phyloP scores from a whole-genome alignment of 2,113 vertebrate genomes.

The Oreochromis aureus region DNA sequence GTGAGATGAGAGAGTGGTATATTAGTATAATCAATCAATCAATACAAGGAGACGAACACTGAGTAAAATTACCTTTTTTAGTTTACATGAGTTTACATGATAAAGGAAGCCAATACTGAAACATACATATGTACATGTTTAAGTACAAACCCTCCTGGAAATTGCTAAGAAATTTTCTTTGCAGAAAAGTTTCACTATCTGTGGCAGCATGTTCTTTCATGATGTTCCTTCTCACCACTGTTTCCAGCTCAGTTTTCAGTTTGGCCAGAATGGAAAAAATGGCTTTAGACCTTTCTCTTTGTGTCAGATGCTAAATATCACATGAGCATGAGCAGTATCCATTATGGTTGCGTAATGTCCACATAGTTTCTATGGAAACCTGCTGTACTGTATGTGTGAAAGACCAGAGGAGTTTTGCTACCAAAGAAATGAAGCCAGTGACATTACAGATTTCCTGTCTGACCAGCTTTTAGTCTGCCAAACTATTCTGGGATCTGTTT shows the following conservation, averaged over 20 bases:
- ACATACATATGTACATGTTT: background rate
- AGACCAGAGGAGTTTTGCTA: background rate
- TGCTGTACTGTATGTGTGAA: background rate
- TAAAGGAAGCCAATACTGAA: background rate
- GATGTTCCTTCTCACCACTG: background rate
- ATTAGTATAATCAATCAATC: background rate
- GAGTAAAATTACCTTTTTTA: no score
- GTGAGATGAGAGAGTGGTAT: background rate
- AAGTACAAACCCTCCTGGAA: background rate
- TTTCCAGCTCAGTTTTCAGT: background rate
- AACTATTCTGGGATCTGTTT: background rate
- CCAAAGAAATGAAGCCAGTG: background rate
- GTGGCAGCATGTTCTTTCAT: background rate
- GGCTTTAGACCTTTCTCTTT: background rate
- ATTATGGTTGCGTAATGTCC: background rate
- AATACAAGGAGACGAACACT: background rate
- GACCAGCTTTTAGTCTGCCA: background rate
- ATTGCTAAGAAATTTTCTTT: background rate
- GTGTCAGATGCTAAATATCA: constrained; percentile 6
- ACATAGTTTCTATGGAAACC: background rate
- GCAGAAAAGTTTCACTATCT: background rate
- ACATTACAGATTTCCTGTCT: background rate
- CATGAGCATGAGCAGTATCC: background rate
- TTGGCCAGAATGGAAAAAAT: background rate
- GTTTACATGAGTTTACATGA: background rate